Evolutionary conservation across 2,797 vertebrate species (phyloP), one percentile per base, ranked within the genome.

Genomic region (Oreochromis mossambicus): DNA sequence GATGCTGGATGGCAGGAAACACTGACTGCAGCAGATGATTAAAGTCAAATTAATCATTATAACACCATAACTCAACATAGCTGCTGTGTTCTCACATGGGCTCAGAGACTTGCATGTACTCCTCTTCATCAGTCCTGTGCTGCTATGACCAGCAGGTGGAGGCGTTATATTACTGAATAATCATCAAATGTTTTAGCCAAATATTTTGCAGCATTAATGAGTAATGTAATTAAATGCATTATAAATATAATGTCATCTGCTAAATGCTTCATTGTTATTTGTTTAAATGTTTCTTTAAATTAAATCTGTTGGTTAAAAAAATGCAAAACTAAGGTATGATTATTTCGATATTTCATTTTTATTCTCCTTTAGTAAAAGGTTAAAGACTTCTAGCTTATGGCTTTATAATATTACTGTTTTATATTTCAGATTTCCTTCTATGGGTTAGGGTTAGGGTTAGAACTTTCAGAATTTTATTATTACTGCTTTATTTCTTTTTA

Each of bases 91-190:
- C 34, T 36, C 1, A 63, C 32, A 3, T 63, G 58, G 34, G 4
- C 58, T 63, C 58, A 38, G 0, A 63, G 0, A 68, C 63, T 0
- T 41, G 19, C 34, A 21, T 41, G n/a, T 21, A 9, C 36, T 41
- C 12, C 0, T 41, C 6, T 24, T 68, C 36, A 68, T 68, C 36
- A 0, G 13, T 41, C 36, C 63, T 43, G 12, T 68, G 38, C 80
- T 3, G 19, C 17, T 8, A 3, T 77, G 78, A 29, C 87, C 92
- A 91, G 88, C 80, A 92, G 92, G 73, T 83, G 12, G 86, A 55
- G 90, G 87, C 80, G 87, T 11, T 68, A 41, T 24, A 26, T 56
- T 12, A 68, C 43, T 56, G 9, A 7, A 73, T n/a, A 24, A 5
- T 13, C 4, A 68, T 36, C 11, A 81, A 26, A 43, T 43, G 13